Evolutionary conservation across 2,797 vertebrate species (phyloP).

Genomic region (Pagetopsis macropterus): DNA sequence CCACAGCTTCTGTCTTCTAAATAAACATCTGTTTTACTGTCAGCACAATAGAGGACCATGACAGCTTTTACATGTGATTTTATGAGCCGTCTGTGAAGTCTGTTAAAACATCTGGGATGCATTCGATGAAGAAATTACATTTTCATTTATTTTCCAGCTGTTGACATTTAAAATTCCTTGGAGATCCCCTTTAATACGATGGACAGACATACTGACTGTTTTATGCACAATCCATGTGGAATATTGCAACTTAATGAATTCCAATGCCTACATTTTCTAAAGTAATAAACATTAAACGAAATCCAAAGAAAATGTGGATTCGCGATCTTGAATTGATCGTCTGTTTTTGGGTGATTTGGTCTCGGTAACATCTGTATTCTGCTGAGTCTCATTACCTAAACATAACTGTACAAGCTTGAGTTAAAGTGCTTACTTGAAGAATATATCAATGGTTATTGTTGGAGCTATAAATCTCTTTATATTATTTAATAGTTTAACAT

Average conservation of each 20-base stretch:
- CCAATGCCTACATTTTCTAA: neutral
- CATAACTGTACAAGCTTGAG: no score
- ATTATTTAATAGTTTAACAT: no score
- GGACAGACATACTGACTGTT: neutral
- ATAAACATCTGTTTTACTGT: conserved; percentile 9
- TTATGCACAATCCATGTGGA: neutral
- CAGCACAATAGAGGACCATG: neutral
- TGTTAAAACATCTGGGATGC: conserved; percentile 50
- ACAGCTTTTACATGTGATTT: conserved; percentile 22
- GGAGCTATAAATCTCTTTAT: no score
- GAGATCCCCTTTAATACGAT: neutral
- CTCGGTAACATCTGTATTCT: neutral
- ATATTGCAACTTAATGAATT: neutral
- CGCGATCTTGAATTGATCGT: neutral
- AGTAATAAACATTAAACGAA: neutral
- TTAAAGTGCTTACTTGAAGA: no score
- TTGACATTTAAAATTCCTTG: neutral
- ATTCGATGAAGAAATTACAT: neutral
- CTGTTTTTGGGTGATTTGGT: neutral
- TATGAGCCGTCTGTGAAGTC: conserved; percentile 1
- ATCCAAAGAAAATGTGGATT: neutral
- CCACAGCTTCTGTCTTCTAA: neutral
- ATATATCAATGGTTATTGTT: no score
- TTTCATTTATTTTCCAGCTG: conserved; percentile 6
- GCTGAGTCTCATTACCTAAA: neutral